These are phyloP conservation scores for Eptesicus fuscus DNA, from an alignment of 2,113 vertebrate species.

Conservation along the genomic window DNA sequence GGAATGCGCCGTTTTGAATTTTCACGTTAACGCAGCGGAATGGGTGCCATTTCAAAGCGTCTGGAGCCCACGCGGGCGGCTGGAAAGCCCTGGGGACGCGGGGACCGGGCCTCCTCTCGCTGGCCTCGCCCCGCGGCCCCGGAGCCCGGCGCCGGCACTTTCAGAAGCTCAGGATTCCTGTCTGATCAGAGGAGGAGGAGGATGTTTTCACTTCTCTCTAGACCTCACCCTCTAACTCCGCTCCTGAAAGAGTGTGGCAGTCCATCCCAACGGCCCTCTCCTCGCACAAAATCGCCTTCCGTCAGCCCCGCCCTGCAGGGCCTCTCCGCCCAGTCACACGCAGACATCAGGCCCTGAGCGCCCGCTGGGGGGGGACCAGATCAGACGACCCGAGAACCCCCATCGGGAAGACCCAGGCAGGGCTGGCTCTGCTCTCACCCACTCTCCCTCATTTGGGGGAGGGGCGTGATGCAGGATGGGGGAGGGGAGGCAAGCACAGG, in stretches of 20 bases:
- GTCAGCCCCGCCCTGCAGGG: background rate
- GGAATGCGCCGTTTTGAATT: too few relatives aligned
- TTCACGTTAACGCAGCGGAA: too few relatives aligned
- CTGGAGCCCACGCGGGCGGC: too few relatives aligned
- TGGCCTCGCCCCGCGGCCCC: background rate
- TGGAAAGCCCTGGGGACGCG: too few relatives aligned
- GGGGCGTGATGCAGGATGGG: background rate
- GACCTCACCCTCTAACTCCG: background rate
- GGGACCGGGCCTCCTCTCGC: background rate
- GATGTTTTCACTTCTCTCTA: background rate
- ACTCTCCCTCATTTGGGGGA: background rate
- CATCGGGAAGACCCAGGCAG: background rate
- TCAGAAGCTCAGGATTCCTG: background rate
- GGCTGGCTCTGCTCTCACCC: background rate
- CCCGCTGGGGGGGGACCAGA: rapidly evolving
- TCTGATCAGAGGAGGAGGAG: background rate
- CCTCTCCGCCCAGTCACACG: rapidly evolving
- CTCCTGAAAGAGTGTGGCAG: background rate
- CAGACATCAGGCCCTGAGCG: background rate
- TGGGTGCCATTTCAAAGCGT: too few relatives aligned
- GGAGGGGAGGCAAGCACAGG: background rate
- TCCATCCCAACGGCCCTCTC: background rate
- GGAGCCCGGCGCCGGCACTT: background rate
- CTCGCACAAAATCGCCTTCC: background rate
- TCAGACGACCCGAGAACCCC: too few relatives aligned